Evolutionary conservation across 2,113 vertebrate species (phyloP).

Genomic region (Bufo bufo): DNA sequence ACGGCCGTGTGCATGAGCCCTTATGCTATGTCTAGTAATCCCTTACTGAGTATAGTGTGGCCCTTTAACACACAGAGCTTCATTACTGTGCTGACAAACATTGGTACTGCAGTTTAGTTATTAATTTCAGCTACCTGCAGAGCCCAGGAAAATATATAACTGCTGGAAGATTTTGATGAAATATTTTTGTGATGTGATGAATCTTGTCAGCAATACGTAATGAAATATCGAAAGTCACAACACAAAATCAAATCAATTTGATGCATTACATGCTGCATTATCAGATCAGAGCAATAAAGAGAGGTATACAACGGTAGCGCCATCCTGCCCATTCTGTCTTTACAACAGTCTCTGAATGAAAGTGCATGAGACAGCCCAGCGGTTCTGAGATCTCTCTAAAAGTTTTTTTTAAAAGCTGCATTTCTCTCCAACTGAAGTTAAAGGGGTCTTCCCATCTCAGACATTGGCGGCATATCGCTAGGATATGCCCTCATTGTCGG

Average conservation of each 20-base stretch:
- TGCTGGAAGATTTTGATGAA: conserved; percentile 9
- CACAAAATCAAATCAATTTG: conserved; percentile 40
- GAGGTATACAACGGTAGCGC: not conserved
- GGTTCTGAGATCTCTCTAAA: not conserved
- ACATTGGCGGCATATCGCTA: no score
- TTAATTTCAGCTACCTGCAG: not conserved
- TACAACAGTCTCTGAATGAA: not conserved
- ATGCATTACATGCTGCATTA: conserved; percentile 17
- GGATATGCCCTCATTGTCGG: no score
- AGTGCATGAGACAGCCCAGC: not conserved
- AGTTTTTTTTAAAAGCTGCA: not conserved
- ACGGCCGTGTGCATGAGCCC: no score
- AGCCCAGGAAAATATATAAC: not conserved
- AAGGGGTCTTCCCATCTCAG: no score
- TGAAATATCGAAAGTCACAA: conserved; percentile 31
- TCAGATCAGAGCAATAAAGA: conserved; percentile 31
- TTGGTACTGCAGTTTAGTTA: not conserved
- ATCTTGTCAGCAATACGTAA: conserved; percentile 22
- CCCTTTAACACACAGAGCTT: not conserved
- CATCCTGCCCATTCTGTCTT: not conserved
- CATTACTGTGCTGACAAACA: not conserved
- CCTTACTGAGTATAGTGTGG: not conserved
- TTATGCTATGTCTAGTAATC: not conserved
- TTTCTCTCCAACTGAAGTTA: not conserved
- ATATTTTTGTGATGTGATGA: conserved; percentile 30